Conservation (phyloP, 2,888 invertebrate genomes). For the Apamea monoglypha region DNA sequence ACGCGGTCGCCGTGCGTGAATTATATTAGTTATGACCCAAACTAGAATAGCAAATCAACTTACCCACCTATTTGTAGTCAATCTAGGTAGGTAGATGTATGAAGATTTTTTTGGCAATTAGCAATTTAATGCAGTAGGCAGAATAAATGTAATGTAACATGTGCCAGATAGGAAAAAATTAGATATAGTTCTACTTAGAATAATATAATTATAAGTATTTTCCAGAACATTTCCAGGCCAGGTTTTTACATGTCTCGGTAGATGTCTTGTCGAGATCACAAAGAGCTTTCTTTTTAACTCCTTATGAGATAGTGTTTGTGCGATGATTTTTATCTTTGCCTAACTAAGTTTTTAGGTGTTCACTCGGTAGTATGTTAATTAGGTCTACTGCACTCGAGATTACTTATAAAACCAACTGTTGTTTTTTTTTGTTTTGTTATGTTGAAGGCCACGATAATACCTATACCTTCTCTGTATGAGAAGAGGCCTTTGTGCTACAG, state of each 20-base stretch:
- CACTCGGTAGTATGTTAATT: not conserved
- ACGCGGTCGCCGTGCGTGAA: too few species aligned
- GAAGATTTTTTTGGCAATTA: not conserved
- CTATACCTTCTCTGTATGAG: not conserved
- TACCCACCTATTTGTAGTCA: not conserved
- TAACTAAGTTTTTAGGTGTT: not conserved
- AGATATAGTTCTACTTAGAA: not conserved
- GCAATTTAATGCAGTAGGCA: not conserved
- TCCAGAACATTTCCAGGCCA: not conserved
- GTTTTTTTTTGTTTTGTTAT: not conserved
- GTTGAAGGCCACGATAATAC: not conserved
- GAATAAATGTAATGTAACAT: not conserved
- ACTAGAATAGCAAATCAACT: not conserved
- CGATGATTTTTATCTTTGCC: not conserved
- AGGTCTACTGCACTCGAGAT: too few species aligned
- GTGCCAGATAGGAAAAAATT: slow-evolving; percentile 13
- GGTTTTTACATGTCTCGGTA: not conserved
- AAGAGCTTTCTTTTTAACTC: not conserved
- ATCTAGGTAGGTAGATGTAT: not conserved
- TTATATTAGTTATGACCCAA: too few species aligned
- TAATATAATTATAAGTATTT: not conserved
- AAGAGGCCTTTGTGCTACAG: not conserved
- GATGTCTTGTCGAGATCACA: not conserved
- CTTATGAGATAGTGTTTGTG: too few species aligned
- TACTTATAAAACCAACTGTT: not conserved